These are phyloP conservation scores for Cyclargus thomasi DNA, from an alignment of 1,140 invertebrate genomes.

Conservation along the genomic window DNA sequence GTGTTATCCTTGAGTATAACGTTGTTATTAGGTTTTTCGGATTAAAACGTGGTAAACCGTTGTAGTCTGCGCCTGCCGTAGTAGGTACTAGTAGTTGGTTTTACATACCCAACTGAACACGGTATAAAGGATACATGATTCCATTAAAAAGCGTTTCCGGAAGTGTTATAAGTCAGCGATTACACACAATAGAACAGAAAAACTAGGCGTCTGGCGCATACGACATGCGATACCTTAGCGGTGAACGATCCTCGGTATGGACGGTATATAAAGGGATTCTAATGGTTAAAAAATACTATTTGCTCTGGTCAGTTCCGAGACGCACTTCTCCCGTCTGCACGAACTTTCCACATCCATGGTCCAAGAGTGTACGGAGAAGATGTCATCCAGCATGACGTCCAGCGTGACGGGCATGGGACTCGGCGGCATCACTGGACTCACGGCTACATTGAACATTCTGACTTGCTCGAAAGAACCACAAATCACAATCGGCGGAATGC, in stretches of 20 bases:
- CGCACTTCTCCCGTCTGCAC: slow-evolving; percentile 40
- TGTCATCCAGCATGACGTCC: slow-evolving; percentile 73
- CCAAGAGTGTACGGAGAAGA: slow-evolving; percentile 66
- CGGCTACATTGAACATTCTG: slow-evolving; percentile 58
- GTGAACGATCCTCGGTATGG: slow-evolving; percentile 45
- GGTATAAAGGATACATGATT: not conserved
- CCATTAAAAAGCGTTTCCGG: slow-evolving; percentile 10
- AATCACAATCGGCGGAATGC: slow-evolving; percentile 70
- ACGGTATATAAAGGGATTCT: slow-evolving; percentile 46
- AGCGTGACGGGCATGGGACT: slow-evolving; percentile 74
- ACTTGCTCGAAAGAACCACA: slow-evolving; percentile 68
- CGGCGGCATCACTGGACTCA: slow-evolving; percentile 64
- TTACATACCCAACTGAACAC: not conserved
- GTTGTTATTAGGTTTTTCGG: too few relatives aligned
- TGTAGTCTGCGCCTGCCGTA: too few relatives aligned
- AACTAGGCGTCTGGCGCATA: slow-evolving; percentile 39
- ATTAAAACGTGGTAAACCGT: too few relatives aligned
- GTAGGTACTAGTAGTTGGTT: not conserved
- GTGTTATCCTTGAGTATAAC: too few relatives aligned
- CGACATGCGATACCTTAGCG: slow-evolving; percentile 52
- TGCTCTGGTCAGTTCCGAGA: slow-evolving; percentile 60
- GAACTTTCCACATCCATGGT: slow-evolving; percentile 44
- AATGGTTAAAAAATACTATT: slow-evolving; percentile 40
- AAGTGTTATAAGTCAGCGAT: slow-evolving; percentile 32
- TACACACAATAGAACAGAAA: slow-evolving; percentile 48